Percentiles rank a stretch among this genome's conserved stretches.
Evolutionary conservation across 2,797 vertebrate species (phyloP).

Genomic region (Pyrocephalus nanus): DNA sequence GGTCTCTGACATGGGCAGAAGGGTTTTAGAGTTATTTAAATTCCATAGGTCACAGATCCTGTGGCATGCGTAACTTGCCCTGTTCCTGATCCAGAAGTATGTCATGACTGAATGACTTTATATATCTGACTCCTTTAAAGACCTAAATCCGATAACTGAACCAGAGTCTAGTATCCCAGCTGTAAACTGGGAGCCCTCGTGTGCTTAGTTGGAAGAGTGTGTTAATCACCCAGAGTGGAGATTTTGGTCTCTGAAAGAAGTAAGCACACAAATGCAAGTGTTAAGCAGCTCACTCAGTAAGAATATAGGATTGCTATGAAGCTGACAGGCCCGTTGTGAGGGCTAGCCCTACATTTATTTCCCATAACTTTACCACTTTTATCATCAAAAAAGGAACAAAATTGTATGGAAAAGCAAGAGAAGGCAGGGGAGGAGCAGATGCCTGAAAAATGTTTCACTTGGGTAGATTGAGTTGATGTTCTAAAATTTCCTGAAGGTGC

Average conservation of each 20-base stretch:
- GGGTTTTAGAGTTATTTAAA: background rate
- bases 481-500: background rate
- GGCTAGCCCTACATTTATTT: background rate
- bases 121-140: background rate
- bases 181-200: background rate
- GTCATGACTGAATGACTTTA: background rate
- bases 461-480: background rate
- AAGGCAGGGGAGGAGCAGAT: background rate
- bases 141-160: background rate
- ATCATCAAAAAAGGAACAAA: background rate
- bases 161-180: background rate
- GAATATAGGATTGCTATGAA: background rate
- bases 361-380: background rate
- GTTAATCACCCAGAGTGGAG: background rate
- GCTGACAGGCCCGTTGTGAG: background rate
- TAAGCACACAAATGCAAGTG: background rate
- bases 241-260: background rate
- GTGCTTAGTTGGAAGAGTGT: background rate
- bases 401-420: background rate
- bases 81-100: background rate
- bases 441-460: background rate
- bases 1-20: background rate
- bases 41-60: background rate
- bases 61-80: background rate
- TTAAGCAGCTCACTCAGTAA: background rate